These are phyloP conservation scores for Tympanuchus pallidicinctus DNA, from an alignment of 2,113 vertebrate species.

Conservation along the genomic window DNA sequence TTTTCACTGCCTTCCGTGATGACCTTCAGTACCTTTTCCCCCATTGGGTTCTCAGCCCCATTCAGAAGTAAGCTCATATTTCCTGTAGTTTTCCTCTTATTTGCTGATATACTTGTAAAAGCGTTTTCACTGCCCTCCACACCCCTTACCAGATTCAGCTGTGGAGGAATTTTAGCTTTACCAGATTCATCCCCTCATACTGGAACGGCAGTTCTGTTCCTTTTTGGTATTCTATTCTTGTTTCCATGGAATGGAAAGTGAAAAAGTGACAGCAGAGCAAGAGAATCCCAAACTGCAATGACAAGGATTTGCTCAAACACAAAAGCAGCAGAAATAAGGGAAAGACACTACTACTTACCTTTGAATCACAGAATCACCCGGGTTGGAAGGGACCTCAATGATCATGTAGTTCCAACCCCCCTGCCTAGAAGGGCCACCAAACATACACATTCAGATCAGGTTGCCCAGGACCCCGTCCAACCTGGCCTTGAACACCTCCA, in stretches of 20 bases:
- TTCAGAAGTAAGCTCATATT: neutral
- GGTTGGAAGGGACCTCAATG: no score
- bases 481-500: no score
- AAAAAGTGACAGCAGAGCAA: no score
- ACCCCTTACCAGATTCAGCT: neutral
- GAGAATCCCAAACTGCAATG: no score
- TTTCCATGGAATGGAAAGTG: neutral
- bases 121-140: neutral
- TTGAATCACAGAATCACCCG: no score
- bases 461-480: no score
- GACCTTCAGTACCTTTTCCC: neutral
- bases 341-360: no score
- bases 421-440: no score
- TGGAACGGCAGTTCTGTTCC: neutral
- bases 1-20: neutral
- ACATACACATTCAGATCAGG: no score
- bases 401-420: no score
- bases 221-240: neutral
- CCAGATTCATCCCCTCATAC: neutral
- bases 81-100: neutral
- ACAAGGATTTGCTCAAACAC: no score
- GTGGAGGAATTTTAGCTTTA: neutral
- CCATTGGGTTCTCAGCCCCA: neutral
- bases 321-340: no score
- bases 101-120: neutral